A percentile compares a stretch with the other conserved stretches of the same genome.
Conservation (phyloP, 2,888 invertebrate genomes). For the Phorcus lineatus region DNA sequence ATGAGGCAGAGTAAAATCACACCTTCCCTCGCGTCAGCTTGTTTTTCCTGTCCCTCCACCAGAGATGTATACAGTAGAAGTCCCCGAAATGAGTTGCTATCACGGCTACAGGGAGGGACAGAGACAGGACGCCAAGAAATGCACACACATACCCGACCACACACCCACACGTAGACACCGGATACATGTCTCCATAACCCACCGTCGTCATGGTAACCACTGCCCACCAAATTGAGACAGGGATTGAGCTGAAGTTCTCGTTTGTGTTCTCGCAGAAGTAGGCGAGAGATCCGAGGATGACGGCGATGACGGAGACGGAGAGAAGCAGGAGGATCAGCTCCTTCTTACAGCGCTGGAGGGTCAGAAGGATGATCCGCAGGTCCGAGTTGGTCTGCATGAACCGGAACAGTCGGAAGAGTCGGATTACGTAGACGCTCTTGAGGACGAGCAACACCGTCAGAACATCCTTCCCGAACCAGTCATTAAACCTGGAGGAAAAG, state of each 20-base stretch:
- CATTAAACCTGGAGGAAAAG: not conserved
- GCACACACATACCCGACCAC: slow-evolving; percentile 2
- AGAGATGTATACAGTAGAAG: not conserved
- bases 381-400: slow-evolving; percentile 3
- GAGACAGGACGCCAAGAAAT: not conserved
- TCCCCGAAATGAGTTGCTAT: slow-evolving; percentile 14
- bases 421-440: not conserved
- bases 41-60: not conserved
- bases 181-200: slow-evolving; percentile 22
- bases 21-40: no score
- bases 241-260: not conserved
- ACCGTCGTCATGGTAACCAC: slow-evolving; percentile 26
- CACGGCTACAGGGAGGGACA: slow-evolving; percentile 12
- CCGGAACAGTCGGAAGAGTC: slow-evolving; percentile 14
- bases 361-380: not conserved
- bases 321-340: slow-evolving; percentile 9
- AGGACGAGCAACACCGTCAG: not conserved
- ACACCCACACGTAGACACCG: not conserved
- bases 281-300: not conserved
- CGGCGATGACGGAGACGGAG: not conserved
- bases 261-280: slow-evolving; percentile 19
- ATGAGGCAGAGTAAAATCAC: not conserved
- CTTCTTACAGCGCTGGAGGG: not conserved
- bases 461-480: not conserved
- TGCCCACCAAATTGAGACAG: slow-evolving; percentile 22